Base-by-base conservation (phyloP, 1,140 invertebrate genomes). In the Ladona fulva region DNA sequence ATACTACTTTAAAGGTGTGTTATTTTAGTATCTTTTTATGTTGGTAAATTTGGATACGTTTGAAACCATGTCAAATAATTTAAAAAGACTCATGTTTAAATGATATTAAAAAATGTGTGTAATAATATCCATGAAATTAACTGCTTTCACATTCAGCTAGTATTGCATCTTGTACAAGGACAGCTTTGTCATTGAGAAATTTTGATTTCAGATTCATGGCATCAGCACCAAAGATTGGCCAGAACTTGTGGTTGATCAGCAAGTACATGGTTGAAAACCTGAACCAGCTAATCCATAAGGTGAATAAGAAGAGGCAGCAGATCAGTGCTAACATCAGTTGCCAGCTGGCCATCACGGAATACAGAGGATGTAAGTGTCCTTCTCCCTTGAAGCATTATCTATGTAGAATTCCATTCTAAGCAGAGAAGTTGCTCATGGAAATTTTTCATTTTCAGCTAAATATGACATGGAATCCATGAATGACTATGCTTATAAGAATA, bases 311-410 rank as follows among this genome's bases (percentile, higher is more conserved):
- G 79, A 84, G 85, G 78, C 86, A 89, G 80, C 85, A 87, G 74
- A 83, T 89, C 22, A 87, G 86, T 79, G 88, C 89, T 22, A 89
- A 87, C 83, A 88, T 92, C 77, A 88, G 88, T 19, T 93, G 90
- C 82, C 90, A 91, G 81, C 83, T 93, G 24, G 90, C 89, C 8
- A 89, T 92, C 74, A 91, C 90, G 19, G 90, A 92, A 83, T 91
- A 90, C 80, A 84, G 86, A 81, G 84, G 87, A 78, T 86, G 87
- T 88, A 83, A 84, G 85, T 86, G 77, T 78, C 25, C 77, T 19
- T 73, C 73, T 79, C 74, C 78, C n/a, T n/a, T n/a, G 16, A 22
- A 59, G 80, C 19, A 22, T 77, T 66, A 66, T 73, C 73, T 76
- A 74, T 77, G 74, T 76, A 37, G 29, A 8, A 37, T 37, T 37